Evolutionary conservation across 2,113 vertebrate genomes (phyloP).

Genomic region (Stegastes partitus): DNA sequence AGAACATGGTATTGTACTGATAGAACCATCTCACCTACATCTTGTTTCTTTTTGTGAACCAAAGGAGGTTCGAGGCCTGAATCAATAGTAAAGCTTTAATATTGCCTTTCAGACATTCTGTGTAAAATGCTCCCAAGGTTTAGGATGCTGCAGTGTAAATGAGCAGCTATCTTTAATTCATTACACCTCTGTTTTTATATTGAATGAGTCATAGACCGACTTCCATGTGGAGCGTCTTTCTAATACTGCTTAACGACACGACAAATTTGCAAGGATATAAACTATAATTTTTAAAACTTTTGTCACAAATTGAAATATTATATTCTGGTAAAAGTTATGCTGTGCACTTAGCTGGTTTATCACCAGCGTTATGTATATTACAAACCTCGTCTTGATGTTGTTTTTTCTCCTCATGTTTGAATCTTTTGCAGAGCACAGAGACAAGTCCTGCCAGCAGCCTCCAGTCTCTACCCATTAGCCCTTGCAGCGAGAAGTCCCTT

Average conservation of each 20-base stretch:
- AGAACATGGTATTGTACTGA: conserved; percentile 2
- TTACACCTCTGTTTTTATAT: not conserved
- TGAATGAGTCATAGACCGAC: not conserved
- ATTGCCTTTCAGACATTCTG: conserved; percentile 7
- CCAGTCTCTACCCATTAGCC: conserved; percentile 94
- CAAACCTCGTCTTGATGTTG: not conserved
- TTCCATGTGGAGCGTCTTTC: not conserved
- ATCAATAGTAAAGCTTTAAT: conserved; percentile 15
- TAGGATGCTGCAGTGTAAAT: no score
- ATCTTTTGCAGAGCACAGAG: conserved; percentile 90
- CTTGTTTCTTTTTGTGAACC: conserved; percentile 2
- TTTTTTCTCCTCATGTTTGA: conserved; percentile 55
- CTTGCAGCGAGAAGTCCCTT: conserved; percentile 91
- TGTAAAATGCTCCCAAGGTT: not conserved
- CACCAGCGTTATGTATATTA: not conserved
- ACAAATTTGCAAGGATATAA: no score
- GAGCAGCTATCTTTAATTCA: no score
- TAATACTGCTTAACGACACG: conserved; percentile 4
- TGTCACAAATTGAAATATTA: no score
- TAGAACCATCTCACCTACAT: not conserved
- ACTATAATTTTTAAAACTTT: no score
- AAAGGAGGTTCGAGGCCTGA: not conserved
- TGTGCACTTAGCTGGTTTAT: not conserved
- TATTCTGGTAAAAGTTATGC: not conserved
- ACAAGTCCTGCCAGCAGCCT: conserved; percentile 95